These are phyloP conservation scores for Syngnathus rostellatus DNA, from an alignment of 2,797 vertebrate species.

Conservation along the genomic window DNA sequence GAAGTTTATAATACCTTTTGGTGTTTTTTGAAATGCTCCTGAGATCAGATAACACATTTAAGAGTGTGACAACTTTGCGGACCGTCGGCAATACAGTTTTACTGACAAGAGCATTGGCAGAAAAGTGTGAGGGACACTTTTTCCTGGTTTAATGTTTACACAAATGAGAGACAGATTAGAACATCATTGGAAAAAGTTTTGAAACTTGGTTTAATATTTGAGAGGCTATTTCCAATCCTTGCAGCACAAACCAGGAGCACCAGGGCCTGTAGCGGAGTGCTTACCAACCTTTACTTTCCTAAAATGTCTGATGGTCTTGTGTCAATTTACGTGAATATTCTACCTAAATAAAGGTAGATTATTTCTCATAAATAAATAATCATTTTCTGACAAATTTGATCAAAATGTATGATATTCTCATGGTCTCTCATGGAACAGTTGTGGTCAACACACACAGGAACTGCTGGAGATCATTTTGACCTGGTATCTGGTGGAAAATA, in stretches of 20 bases:
- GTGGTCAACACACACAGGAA: not conserved
- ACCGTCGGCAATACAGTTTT: not conserved
- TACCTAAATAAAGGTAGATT: not conserved
- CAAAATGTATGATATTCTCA: not conserved
- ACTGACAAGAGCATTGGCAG: not conserved
- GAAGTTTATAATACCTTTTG: not conserved
- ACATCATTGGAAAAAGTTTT: slow-evolving; percentile 20
- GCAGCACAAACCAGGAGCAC: not conserved
- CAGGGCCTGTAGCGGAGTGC: slow-evolving; percentile 20
- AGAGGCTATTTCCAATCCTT: not conserved
- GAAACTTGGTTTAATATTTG: slow-evolving; percentile 16
- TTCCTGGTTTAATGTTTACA: slow-evolving; percentile 4
- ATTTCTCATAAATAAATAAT: not conserved
- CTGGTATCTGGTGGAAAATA: slow-evolving; percentile 22
- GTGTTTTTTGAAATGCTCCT: not conserved
- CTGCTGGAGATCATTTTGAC: not conserved
- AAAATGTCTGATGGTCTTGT: not conserved
- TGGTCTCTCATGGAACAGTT: not conserved
- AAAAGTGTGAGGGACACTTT: not conserved
- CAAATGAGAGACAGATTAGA: slow-evolving; percentile 18
- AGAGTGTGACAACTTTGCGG: not conserved
- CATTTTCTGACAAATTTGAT: not conserved
- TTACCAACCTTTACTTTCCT: not conserved
- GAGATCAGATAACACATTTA: not conserved
- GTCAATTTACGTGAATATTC: not conserved